A percentile compares a stretch with the other conserved stretches of the same genome.
These are phyloP conservation scores for Bugula neritina DNA, from an alignment of 2,888 invertebrate species.

Conservation along the genomic window DNA sequence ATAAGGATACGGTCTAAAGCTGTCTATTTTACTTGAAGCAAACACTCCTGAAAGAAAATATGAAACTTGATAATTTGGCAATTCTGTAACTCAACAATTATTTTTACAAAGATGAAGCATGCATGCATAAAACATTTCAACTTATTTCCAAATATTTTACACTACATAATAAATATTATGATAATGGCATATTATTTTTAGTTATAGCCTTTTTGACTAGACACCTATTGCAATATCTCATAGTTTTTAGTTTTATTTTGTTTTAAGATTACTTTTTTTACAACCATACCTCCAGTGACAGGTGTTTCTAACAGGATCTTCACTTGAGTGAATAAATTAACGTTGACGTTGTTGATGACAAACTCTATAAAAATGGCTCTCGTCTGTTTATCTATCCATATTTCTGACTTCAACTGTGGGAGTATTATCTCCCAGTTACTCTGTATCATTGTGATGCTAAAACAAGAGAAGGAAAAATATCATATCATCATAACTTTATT, in stretches of 20 bases:
- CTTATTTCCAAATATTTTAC: too few relatives aligned
- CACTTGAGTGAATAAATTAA: constrained; percentile 18
- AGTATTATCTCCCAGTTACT: constrained; percentile 12
- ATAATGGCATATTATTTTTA: too few relatives aligned
- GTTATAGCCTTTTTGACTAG: too few relatives aligned
- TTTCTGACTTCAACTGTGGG: neutral
- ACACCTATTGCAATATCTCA: too few relatives aligned
- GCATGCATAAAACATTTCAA: too few relatives aligned
- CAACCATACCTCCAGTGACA: constrained; percentile 17
- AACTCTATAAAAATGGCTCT: constrained; percentile 22
- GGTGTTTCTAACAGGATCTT: constrained; percentile 18
- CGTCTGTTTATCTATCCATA: constrained; percentile 23
- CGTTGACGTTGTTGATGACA: constrained; percentile 10
- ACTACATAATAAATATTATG: too few relatives aligned
- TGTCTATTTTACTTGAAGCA: constrained; percentile 14
- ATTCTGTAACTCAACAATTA: too few relatives aligned
- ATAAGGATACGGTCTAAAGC: constrained; percentile 22
- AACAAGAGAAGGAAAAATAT: neutral
- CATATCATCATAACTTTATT: too few relatives aligned
- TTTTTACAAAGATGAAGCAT: too few relatives aligned
- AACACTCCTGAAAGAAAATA: constrained; percentile 7
- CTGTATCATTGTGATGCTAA: neutral
- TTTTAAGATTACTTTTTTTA: too few relatives aligned
- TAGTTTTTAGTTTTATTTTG: too few relatives aligned
- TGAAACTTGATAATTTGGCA: too few relatives aligned